These are phyloP conservation scores for Ptilorrhoa leucosticta DNA, from an alignment of 2,113 vertebrate genomes.

Conservation along the genomic window DNA sequence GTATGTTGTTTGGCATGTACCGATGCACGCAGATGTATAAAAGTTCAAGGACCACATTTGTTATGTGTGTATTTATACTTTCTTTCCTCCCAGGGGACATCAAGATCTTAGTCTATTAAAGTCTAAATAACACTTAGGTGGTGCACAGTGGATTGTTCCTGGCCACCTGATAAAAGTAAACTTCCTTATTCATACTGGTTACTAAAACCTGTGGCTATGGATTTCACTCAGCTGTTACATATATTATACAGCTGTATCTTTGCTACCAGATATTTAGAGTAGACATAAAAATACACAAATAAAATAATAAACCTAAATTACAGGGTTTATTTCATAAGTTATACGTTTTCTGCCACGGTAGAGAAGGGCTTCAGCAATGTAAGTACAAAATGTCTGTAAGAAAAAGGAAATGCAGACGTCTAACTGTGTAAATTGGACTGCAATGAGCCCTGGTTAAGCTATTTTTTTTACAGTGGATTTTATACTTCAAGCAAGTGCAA, in stretches of 20 bases:
- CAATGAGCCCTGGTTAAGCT: neutral
- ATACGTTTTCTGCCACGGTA: neutral
- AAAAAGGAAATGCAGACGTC: neutral
- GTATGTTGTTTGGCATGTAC: slow-evolving; percentile 19
- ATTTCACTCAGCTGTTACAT: neutral
- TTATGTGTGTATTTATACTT: slow-evolving; percentile 22
- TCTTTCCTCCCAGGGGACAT: slow-evolving; percentile 8
- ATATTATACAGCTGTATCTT: neutral
- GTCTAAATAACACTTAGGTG: neutral
- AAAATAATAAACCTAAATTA: neutral
- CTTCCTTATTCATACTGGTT: neutral
- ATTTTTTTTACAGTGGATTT: neutral
- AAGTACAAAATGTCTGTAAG: neutral
- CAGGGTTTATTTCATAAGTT: neutral
- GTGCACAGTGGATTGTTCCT: neutral
- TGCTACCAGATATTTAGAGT: neutral
- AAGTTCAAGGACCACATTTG: slow-evolving; percentile 38
- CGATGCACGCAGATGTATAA: neutral
- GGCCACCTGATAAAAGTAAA: neutral
- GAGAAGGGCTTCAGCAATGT: neutral
- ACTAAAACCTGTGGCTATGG: neutral
- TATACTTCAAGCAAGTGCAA: neutral
- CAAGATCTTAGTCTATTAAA: slow-evolving; percentile 26
- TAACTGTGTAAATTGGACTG: neutral
- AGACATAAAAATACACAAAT: neutral